Percentiles rank a stretch among this genome's conserved stretches.
These are phyloP conservation scores for Chromobotia macracanthus DNA, from an alignment of 2,797 vertebrate species.

Conservation along the genomic window DNA sequence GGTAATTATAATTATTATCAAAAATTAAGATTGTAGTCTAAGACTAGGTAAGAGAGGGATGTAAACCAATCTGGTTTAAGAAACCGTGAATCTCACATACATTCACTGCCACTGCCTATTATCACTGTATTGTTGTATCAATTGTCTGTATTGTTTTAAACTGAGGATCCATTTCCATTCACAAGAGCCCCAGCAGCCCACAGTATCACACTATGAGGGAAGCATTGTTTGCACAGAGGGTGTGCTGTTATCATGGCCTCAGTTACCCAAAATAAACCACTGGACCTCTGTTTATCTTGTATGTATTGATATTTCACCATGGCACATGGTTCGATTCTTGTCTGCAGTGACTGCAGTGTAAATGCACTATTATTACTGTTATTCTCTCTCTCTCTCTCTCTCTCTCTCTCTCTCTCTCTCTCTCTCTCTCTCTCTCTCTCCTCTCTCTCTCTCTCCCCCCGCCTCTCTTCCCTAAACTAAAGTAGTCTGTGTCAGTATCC, in stretches of 20 bases:
- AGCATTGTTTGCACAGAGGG: conserved; percentile 47
- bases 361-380: conserved; percentile 53
- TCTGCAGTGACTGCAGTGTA: conserved; percentile 40
- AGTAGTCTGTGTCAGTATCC: conserved; percentile 35
- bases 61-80: not conserved
- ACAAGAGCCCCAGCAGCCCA: not conserved
- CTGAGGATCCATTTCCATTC: not conserved
- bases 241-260: conserved; percentile 50
- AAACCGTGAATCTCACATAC: not conserved
- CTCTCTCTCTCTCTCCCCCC: too few relatives aligned
- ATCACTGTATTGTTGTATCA: too few relatives aligned
- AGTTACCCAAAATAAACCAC: conserved; percentile 21
- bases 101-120: too few relatives aligned
- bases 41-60: too few relatives aligned
- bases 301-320: conserved; percentile 19
- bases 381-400: too few relatives aligned
- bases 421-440: too few relatives aligned
- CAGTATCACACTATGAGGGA: conserved; percentile 7
- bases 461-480: conserved; percentile 18
- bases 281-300: conserved; percentile 37
- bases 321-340: conserved; percentile 9
- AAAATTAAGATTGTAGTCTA: too few relatives aligned
- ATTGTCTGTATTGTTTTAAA: conserved; percentile 2
- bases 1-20: too few relatives aligned
- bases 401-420: too few relatives aligned